Evolutionary conservation across 1,140 invertebrate species (phyloP).

Genomic region (Drosophila teissieri): DNA sequence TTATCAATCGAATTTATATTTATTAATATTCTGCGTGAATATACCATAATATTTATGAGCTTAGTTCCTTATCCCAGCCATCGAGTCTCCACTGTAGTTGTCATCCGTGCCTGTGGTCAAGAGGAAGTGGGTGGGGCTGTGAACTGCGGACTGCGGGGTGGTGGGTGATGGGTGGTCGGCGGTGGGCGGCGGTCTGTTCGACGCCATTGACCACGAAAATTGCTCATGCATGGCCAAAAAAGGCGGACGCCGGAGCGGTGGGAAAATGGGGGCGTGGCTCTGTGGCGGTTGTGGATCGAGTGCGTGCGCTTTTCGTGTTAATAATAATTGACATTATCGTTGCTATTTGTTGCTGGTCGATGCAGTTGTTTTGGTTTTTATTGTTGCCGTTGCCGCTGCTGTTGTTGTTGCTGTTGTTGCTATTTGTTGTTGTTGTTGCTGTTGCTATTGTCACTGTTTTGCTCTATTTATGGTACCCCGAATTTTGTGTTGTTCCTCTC

Average conservation of each 20-base stretch:
- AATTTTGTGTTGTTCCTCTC: constrained; percentile 37
- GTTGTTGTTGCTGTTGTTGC: background rate
- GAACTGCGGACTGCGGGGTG: background rate
- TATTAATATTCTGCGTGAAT: too few relatives aligned
- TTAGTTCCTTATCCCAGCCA: too few relatives aligned
- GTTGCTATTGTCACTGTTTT: constrained; percentile 40
- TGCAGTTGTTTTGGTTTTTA: constrained; percentile 18
- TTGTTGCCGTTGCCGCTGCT: constrained; percentile 4
- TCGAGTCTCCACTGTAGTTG: constrained; percentile 20
- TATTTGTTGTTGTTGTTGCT: background rate
- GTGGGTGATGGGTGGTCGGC: too few relatives aligned
- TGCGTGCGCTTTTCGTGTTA: constrained; percentile 67
- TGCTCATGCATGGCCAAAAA: constrained; percentile 59
- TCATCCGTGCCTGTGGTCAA: constrained; percentile 37
- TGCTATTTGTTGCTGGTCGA: constrained; percentile 36
- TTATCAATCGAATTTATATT: too few relatives aligned
- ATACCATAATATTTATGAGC: too few relatives aligned
- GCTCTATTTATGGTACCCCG: constrained; percentile 51
- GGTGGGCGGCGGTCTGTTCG: constrained; percentile 35
- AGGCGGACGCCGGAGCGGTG: background rate
- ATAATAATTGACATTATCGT: constrained; percentile 78
- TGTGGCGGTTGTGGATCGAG: constrained; percentile 26
- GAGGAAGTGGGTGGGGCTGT: constrained; percentile 26
- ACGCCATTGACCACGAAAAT: constrained; percentile 72
- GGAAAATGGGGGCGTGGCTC: constrained; percentile 5